Evolutionary conservation across 2,888 invertebrate genomes (phyloP), one percentile per base, ranked within the genome.

Genomic region (Protonemura montana): DNA sequence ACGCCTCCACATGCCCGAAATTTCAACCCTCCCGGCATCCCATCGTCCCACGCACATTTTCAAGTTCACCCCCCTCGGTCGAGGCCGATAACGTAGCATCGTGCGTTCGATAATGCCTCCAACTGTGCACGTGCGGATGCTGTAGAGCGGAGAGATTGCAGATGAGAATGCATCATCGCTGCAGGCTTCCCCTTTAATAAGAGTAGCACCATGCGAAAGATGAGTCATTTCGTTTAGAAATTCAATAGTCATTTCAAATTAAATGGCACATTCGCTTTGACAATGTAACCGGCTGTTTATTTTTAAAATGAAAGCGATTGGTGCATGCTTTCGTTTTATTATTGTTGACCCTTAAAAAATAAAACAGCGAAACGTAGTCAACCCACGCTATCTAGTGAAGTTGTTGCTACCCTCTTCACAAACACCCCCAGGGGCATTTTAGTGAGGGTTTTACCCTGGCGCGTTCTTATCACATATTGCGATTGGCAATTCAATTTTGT

Each of bases 341-440:
- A 21, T 2, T 59, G 21, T 2, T 59, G 59, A 59, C 59, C 59
- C 59, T 59, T 59, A 59, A 16, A 59, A 59, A 59, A 59, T 59
- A 59, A 59, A 59, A 21, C 59, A 59, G 59, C 21, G 59, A 59
- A 59, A 3, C 2, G 2, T 59, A 59, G 7, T 59, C 59, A 3
- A 21, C 59, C 59, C 59, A 59, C 59, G 13, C 35, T 35, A 10
- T 10, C 35, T n/a, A n/a, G n/a, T n/a, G n/a, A 35, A 3, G 35
- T 21, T 59, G 59, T 59, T 59, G 59, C 59, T 59, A 59, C 59
- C 59, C 59, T 59, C 59, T 59, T 59, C 59, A 59, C 59, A 59
- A 59, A 59, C 16, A 59, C 21, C 59, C 21, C 59, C 13, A 59
- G 21, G 35, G 59, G 59, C 59, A 21, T 59, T 59, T 59, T 59